phyloP scores from a whole-genome alignment of 1,140 invertebrate genomes.

The Marisa cornuarietis region DNA sequence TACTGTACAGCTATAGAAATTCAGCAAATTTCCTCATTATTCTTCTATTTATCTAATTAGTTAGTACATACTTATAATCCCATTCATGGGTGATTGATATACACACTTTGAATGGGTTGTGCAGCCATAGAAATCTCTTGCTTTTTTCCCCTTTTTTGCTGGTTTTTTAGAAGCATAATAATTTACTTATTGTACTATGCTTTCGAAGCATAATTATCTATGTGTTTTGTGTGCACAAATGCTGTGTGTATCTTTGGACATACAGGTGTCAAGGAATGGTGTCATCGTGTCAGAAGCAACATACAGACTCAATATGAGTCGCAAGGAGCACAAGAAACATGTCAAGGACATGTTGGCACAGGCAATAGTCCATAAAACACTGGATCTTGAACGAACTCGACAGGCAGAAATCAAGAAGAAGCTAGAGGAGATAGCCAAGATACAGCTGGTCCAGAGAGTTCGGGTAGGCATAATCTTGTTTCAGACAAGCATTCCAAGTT shows the following conservation, averaged over 20 bases:
- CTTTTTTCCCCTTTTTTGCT: too few species aligned
- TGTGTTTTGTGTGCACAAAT: neutral
- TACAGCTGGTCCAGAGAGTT: conserved; percentile 62
- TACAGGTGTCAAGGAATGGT: conserved; percentile 57
- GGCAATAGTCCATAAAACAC: conserved; percentile 64
- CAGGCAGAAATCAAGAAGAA: conserved; percentile 61
- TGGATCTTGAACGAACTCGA: conserved; percentile 61
- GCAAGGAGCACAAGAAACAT: conserved; percentile 62
- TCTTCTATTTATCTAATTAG: too few species aligned
- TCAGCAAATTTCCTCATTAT: too few species aligned
- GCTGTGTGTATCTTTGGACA: too few species aligned
- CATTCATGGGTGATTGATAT: too few species aligned
- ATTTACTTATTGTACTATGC: too few species aligned
- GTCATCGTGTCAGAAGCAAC: conserved; percentile 60
- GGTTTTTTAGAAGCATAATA: neutral
- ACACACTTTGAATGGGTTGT: too few species aligned
- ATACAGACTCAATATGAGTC: conserved; percentile 62
- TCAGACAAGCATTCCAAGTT: neutral
- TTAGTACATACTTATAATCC: too few species aligned
- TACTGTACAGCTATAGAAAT: too few species aligned
- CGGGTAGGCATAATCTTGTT: conserved; percentile 47
- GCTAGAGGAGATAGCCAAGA: conserved; percentile 64
- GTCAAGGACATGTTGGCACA: conserved; percentile 64
- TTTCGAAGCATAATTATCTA: neutral
- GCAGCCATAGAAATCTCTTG: too few species aligned